Conservation (phyloP, 2,888 invertebrate genomes). For the Cinara cedri region DNA sequence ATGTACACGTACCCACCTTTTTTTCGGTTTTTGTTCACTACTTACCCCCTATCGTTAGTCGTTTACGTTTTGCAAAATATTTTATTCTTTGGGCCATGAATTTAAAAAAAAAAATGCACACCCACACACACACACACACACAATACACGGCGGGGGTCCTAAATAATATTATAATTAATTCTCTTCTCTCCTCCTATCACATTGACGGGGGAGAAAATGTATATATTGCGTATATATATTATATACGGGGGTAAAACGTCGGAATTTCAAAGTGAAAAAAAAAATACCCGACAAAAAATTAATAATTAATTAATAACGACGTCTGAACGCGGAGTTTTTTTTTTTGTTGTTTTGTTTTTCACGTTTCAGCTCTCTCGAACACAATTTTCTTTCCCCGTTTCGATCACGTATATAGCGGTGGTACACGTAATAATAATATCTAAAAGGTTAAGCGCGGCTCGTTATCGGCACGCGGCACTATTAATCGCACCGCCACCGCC, state of each 20-base stretch:
- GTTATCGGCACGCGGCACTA: conserved; percentile 28
- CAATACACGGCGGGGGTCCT: too few species aligned
- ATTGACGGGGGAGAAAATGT: neutral
- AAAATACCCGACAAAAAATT: too few species aligned
- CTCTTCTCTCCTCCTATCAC: too few species aligned
- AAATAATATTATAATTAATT: conserved; percentile 46
- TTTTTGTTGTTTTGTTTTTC: too few species aligned
- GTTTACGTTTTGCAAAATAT: conserved; percentile 4
- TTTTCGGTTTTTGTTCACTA: neutral
- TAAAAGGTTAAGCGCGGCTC: conserved; percentile 15
- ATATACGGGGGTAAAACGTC: conserved; percentile 18
- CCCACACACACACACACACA: too few species aligned
- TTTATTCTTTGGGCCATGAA: neutral
- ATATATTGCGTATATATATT: too few species aligned
- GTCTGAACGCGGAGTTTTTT: conserved; percentile 20
- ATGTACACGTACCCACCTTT: neutral
- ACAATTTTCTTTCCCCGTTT: neutral
- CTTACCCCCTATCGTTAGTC: neutral
- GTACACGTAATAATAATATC: neutral
- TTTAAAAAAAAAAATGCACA: neutral
- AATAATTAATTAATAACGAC: conserved; percentile 41
- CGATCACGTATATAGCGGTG: neutral
- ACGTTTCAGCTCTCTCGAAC: neutral
- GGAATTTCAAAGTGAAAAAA: conserved; percentile 22
- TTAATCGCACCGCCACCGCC: neutral